Evolutionary conservation across 2,113 vertebrate species (phyloP), one percentile per base, ranked within the genome.

Genomic region (Platysteira castanea): DNA sequence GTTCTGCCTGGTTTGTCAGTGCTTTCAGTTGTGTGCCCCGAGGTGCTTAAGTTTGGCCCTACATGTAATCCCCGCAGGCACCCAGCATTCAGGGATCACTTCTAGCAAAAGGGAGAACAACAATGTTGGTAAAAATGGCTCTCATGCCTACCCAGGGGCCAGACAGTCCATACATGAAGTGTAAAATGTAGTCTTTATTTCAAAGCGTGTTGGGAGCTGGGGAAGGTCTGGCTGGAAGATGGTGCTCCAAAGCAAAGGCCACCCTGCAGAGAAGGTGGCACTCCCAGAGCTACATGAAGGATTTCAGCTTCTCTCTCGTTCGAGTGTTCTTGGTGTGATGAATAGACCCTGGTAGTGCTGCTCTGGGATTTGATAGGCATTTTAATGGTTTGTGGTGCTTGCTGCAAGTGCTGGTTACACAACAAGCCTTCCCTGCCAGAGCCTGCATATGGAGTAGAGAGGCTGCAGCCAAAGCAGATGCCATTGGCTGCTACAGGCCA

Each of bases 11-110:
- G 50, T 74, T 68, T 70, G 60, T 77, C 42, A 75, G 37, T 42
- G 42, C 24, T 41, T 90, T 77, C 37, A 64, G 0, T 35, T 0
- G 0, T 27, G 31, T 39, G 20, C 60, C 46, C 30, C 35, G 10
- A 77, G n/a, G 28, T 49, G 26, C 44, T 88, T 27, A 56, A 64
- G 27, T 61, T 93, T 24, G 57, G 50, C 33, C 26, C 47, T 35
- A 0, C 0, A 0, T 15, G 47, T 46, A 42, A 50, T 33, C 33
- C 31, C 39, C 57, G 46, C 20, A 74, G 47, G 50, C 71, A 47
- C 11, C 13, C 71, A 71, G 26, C 21, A 13, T 57, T 85, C 59
- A 47, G 64, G 35, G 7, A 19, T 65, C 19, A 3, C 42, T 77
- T 78, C 19, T 44, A 59, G 22, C 44, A 44, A 84, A 88, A 65